Base-by-base conservation (phyloP, 2,888 invertebrate species). In the Oxycera nigricornis region DNA sequence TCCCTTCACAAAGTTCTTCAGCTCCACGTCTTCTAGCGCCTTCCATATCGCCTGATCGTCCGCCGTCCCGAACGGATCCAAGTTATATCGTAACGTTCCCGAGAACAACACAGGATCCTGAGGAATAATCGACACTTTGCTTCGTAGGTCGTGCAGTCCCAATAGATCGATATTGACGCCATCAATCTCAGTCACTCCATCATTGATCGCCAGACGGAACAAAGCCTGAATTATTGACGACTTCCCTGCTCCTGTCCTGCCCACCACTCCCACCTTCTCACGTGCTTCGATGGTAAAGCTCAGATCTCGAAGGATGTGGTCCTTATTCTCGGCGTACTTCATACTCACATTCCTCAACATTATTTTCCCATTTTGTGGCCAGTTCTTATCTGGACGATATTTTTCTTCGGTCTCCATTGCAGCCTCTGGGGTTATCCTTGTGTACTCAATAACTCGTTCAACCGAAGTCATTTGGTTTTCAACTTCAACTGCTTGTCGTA, bases 41-140 rank as follows among this genome's bases (percentile, higher is more conserved):
- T 88, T 87, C 95, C 95, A 95, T 76, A 96, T 87, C 22, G 89
- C 88, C 0, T 87, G 89, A 79, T 95, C 95, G 0, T 88, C 87
- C 77, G 90, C 90, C 81, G 91, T 90, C 73, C 90, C 88, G 81
- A 94, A 92, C 0, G 95, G 95, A 87, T 95, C 95, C 81, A 96
- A 87, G 84, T 96, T 96, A 82, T 92, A 90, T 6, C 96, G 88
- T 52, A 96, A 84, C n/a, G 92, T 91, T 7, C 93, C 93, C 0
- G 93, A 92, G 83, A 96, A 96, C 24, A 96, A 84, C 26, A 95
- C 91, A 0, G 96, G 95, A 81, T 95, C 95, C 87, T 97, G 97
- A 0, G 97, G 97, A 81, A 97, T 97, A 76, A 97, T 96, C 0
- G 96, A 92, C 73, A 97, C 92, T 79, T 91, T 92, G 72, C 89